Evolutionary conservation across 2,113 vertebrate genomes (phyloP).

Genomic region (Varanus salvator): DNA sequence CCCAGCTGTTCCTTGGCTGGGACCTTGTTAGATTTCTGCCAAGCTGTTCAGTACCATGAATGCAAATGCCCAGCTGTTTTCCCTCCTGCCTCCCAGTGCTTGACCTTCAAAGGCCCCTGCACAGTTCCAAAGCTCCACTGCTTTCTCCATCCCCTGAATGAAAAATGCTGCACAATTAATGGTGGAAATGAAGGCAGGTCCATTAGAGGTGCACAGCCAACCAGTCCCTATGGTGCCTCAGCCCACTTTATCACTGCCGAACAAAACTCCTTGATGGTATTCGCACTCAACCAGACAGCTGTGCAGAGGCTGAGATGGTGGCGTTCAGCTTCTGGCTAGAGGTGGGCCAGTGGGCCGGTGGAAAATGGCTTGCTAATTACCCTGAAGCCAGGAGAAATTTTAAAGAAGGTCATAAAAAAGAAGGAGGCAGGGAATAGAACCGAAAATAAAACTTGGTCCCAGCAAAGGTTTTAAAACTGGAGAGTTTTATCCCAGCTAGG

Average conservation of each 20-base stretch:
- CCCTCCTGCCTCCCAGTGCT: conserved; percentile 2
- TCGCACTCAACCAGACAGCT: conserved; percentile 58
- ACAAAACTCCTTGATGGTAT: conserved; percentile 48
- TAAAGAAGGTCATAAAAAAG: background rate
- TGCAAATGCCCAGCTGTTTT: conserved; percentile 23
- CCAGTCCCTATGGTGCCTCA: conserved; percentile 39
- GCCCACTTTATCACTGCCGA: conserved; percentile 15
- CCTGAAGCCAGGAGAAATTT: conserved; percentile 26
- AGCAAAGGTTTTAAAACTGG: conserved; percentile 5
- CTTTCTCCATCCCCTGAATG: background rate
- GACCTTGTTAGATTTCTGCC: background rate
- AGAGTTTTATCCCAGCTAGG: background rate
- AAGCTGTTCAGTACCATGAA: background rate
- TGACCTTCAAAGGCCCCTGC: conserved; percentile 45
- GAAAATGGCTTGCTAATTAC: conserved; percentile 40
- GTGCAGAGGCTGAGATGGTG: conserved; percentile 47
- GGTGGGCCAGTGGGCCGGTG: conserved; percentile 6
- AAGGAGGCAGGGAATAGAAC: background rate
- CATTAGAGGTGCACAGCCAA: conserved; percentile 34
- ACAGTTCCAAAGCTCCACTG: background rate
- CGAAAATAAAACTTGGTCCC: background rate
- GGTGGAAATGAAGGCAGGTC: conserved; percentile 20
- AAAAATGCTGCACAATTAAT: background rate
- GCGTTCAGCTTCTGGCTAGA: conserved; percentile 19
- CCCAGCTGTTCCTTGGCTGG: conserved; percentile 28